Evolutionary conservation across 2,797 vertebrate species (phyloP), one percentile per base, ranked within the genome.

Genomic region (Cyprinella venusta): DNA sequence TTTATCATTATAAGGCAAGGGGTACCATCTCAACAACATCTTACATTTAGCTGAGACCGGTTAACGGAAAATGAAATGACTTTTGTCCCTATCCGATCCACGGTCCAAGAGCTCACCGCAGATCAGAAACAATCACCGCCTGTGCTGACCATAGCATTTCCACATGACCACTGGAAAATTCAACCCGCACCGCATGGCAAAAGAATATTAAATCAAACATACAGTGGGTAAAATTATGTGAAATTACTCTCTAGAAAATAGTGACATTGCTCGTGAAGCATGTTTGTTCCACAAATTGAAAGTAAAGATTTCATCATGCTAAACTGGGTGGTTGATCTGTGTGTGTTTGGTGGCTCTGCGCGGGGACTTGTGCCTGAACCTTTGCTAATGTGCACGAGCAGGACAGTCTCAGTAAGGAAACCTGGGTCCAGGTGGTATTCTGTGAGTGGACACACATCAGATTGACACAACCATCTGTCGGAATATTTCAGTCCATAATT

Each of bases 401-500:
- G 48, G 61, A 40, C 61, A 82, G 36, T 63, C 61, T 75, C 80
- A 16, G 83, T 81, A 68, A 84, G 75, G 84, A 52, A 59, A 88
- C 77, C 80, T 85, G 24, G 19, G 82, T 88, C n/a, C 92, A 92
- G 91, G 91, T 92, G 91, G 92, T 89, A 83, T 82, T 91, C 91
- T 90, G 87, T 90, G 90, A 90, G 83, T 81, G 83, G 71, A 86
- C 88, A 86, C 68, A 86, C 83, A 84, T 89, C 88, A 90, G 90
- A 91, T 91, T 92, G 92, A 94, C 89, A 88, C 83, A 40, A 63
- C 91, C 93, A 93, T 94, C 93, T 94, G 93, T 87, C 87, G 87
- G 89, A 75, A 82, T 82, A 76, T 83, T 82, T 76, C 63, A 69
- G 81, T 68, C 72, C 72, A 81, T 74, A 74, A 74, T 63, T 72